Percentiles rank a stretch among this genome's conserved stretches.
phyloP scores from a whole-genome alignment of 2,113 vertebrate genomes.

The Tragulus kanchil region DNA sequence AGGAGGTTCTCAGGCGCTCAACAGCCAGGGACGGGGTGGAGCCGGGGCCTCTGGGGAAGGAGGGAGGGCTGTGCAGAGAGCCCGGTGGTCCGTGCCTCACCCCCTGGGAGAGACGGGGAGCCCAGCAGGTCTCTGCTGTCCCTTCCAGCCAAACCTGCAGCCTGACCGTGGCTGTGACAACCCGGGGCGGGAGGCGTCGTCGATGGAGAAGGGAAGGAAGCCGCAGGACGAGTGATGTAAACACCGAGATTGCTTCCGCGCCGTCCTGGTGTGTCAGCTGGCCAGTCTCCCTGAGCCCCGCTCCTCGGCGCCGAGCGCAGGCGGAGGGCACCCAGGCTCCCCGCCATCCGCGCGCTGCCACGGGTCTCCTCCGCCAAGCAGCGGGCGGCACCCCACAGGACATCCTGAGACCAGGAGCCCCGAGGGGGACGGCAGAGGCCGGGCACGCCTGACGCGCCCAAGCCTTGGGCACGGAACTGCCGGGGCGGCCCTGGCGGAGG shows the following conservation, averaged over 20 bases:
- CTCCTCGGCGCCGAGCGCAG: background rate
- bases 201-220: background rate
- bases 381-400: background rate
- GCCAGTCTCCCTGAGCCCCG: background rate
- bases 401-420: fast-evolving
- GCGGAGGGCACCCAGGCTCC: fast-evolving
- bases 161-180: fast-evolving
- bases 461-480: fast-evolving
- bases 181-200: fast-evolving
- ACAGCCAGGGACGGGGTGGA: background rate
- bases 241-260: background rate
- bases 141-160: background rate
- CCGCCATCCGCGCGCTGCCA: background rate
- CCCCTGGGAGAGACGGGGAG: fast-evolving
- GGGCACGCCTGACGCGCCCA: fast-evolving
- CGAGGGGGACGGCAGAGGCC: background rate
- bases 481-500: fast-evolving
- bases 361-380: background rate
- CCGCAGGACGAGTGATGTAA: fast-evolving
- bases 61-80: background rate
- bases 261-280: fast-evolving
- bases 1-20: background rate
- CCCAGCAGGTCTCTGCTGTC: fast-evolving
- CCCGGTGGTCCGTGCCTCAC: background rate
- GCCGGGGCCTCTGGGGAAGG: background rate